Conservation (phyloP, 2,797 vertebrate species). For the Cryptoblepharus egeriae region DNA sequence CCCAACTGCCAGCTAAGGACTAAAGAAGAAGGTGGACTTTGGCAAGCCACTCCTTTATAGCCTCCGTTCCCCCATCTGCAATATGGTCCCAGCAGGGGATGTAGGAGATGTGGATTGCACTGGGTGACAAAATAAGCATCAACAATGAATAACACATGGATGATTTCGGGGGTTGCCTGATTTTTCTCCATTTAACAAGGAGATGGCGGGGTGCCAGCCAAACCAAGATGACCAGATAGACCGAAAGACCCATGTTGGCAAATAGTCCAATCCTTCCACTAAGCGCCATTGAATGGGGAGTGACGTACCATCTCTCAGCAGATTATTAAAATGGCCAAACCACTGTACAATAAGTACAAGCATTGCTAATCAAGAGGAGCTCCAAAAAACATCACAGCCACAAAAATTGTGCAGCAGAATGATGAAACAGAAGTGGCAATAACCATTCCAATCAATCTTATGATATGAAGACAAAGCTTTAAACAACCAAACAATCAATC, state of each 20-base stretch:
- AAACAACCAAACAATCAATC: slow-evolving; percentile 67
- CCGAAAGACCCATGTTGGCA: slow-evolving; percentile 22
- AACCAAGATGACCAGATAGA: slow-evolving; percentile 40
- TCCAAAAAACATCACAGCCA: slow-evolving; percentile 54
- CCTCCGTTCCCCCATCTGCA: too few species aligned
- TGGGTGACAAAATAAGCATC: too few species aligned
- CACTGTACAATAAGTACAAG: slow-evolving; percentile 58
- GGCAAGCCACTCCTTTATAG: too few species aligned
- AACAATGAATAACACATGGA: not conserved
- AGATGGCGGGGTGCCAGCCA: slow-evolving; percentile 44
- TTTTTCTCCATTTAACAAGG: slow-evolving; percentile 10
- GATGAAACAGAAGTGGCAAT: slow-evolving; percentile 70
- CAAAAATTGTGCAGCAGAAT: slow-evolving; percentile 67
- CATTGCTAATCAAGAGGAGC: slow-evolving; percentile 64
- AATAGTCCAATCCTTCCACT: slow-evolving; percentile 36
- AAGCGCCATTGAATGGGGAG: slow-evolving; percentile 12
- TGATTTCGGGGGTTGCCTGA: not conserved
- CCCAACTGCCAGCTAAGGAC: too few species aligned
- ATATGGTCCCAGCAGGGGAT: too few species aligned
- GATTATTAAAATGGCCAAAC: slow-evolving; percentile 66
- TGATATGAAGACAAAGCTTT: slow-evolving; percentile 62
- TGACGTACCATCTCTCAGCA: slow-evolving; percentile 54
- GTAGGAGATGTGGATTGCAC: too few species aligned
- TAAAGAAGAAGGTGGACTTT: too few species aligned
- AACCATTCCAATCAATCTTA: slow-evolving; percentile 73